Conservation (phyloP, 2,888 invertebrate genomes). For the Strigamia maritima region DNA sequence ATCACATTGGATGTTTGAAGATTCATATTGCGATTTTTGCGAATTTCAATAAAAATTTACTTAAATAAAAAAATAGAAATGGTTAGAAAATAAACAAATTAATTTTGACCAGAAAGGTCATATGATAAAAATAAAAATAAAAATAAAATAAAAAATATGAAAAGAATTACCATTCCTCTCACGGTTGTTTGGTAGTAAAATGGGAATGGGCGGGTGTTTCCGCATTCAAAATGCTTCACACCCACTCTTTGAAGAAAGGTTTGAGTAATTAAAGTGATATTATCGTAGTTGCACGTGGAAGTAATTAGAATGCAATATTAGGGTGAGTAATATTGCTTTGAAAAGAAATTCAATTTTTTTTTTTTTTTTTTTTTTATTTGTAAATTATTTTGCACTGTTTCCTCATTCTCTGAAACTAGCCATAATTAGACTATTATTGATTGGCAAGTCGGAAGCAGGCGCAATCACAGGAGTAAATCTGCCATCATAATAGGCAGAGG, state of each 20-base stretch:
- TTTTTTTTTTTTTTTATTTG: background rate
- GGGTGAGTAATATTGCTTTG: background rate
- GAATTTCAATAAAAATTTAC: too few relatives aligned
- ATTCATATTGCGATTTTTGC: too few relatives aligned
- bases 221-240: background rate
- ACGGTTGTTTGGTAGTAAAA: background rate
- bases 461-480: conserved; percentile 15
- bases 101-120: background rate
- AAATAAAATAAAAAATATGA: too few relatives aligned
- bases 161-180: background rate
- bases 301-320: conserved; percentile 1
- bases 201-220: conserved; percentile 1
- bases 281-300: conserved; percentile 5
- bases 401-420: background rate
- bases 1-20: too few relatives aligned
- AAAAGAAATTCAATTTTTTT: background rate
- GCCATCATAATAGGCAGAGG: conserved; percentile 1
- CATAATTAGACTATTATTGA: conserved; percentile 5
- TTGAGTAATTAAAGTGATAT: background rate
- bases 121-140: background rate
- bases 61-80: too few relatives aligned
- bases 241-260: background rate
- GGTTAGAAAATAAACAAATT: too few relatives aligned
- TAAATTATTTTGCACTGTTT: background rate
- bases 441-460: conserved; percentile 15